A percentile compares a stretch with the other conserved stretches of the same genome.
These are phyloP conservation scores for Ginglymostoma cirratum DNA, from an alignment of 2,113 vertebrate species.

Conservation along the genomic window DNA sequence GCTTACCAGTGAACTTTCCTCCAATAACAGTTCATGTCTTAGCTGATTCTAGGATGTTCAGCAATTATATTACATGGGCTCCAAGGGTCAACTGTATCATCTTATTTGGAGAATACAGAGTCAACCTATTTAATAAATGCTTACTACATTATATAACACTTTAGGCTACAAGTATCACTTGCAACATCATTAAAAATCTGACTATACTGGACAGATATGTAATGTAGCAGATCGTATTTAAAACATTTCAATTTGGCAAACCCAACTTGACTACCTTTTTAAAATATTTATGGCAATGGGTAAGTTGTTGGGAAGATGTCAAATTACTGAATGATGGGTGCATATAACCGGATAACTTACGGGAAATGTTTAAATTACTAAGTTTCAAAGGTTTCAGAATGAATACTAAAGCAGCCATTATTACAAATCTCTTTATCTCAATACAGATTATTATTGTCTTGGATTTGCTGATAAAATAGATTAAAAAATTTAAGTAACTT, in stretches of 20 bases:
- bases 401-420: not conserved
- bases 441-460: not conserved
- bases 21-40: not conserved
- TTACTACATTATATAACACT: not conserved
- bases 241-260: not conserved
- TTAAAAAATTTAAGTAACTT: not conserved
- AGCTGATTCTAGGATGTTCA: not conserved
- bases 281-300: not conserved
- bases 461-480: not conserved
- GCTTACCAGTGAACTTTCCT: not conserved
- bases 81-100: not conserved
- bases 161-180: not conserved
- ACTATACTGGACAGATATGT: not conserved
- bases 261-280: not conserved
- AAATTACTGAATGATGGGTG: not conserved
- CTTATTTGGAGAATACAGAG: not conserved
- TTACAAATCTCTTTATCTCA: not conserved
- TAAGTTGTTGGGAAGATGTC: not conserved
- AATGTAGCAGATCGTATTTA: not conserved
- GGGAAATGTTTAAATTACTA: not conserved
- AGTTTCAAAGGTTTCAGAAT: not conserved
- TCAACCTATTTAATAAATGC: not conserved
- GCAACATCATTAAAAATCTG: not conserved
- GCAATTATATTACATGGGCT: not conserved
- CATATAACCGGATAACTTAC: not conserved